Conservation (phyloP, 2,113 vertebrate genomes). For the Aldabrachelys gigantea region DNA sequence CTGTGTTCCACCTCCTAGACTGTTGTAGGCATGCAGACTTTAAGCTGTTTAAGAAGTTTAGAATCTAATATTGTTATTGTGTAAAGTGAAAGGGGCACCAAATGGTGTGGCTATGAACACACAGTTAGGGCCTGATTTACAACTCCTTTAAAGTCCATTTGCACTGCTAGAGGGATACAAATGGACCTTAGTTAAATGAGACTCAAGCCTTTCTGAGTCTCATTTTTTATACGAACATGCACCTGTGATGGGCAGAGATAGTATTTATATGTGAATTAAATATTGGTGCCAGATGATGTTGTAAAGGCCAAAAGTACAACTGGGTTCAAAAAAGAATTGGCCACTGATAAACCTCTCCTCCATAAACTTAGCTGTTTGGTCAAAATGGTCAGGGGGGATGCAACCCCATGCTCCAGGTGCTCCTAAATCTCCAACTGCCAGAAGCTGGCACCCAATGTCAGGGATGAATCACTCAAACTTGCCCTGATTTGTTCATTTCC, state of each 20-base stretch:
- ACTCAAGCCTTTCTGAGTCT: not conserved
- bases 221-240: not conserved
- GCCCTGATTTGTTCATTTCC: not conserved
- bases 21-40: not conserved
- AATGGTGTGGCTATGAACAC: not conserved
- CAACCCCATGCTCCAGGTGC: not conserved
- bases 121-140: not conserved
- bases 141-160: not conserved
- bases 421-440: not conserved
- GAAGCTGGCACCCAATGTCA: not conserved
- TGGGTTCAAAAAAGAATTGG: not conserved
- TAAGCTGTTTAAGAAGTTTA: not conserved
- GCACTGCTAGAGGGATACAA: not conserved
- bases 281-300: not conserved
- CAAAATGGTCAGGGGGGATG: not conserved
- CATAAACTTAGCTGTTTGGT: not conserved
- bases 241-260: not conserved
- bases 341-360: too few relatives aligned
- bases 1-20: not conserved
- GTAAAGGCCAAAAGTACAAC: not conserved
- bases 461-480: not conserved
- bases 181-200: not conserved
- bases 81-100: not conserved
- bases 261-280: not conserved
- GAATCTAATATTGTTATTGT: not conserved